Conservation (phyloP, 2,113 vertebrate genomes). For the Cranoglanis bouderius region DNA sequence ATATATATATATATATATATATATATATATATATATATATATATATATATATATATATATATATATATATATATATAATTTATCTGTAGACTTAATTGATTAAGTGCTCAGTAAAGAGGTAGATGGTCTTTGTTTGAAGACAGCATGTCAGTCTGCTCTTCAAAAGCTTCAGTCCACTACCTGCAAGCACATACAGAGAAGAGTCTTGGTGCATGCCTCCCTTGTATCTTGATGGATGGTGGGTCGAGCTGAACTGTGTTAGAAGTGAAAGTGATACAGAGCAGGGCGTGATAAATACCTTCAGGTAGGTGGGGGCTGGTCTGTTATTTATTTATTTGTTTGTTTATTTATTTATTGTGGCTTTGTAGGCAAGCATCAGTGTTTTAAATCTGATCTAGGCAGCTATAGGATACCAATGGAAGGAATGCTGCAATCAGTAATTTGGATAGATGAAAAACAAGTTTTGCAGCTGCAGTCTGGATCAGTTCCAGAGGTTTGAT, state of each 20-base stretch:
- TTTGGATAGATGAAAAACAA: slow-evolving; percentile 2
- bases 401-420: neutral
- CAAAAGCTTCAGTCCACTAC: neutral
- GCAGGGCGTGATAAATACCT: no score
- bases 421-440: neutral
- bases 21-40: no score
- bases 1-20: no score
- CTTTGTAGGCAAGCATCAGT: neutral
- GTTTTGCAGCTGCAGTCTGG: no score
- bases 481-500: neutral
- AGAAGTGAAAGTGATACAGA: neutral
- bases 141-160: neutral
- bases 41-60: no score
- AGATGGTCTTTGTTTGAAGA: neutral
- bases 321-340: neutral
- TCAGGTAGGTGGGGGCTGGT: no score
- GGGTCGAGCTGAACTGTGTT: neutral
- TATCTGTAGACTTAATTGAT: neutral
- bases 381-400: neutral
- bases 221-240: neutral
- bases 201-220: neutral
- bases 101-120: neutral
- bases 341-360: neutral
- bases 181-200: neutral
- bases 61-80: no score